A percentile compares a stretch with the other conserved stretches of the same genome.
Evolutionary conservation across 53 echinoderm and acorn worm genomes (phyloP).

Genomic region (Holothuria scabra): DNA sequence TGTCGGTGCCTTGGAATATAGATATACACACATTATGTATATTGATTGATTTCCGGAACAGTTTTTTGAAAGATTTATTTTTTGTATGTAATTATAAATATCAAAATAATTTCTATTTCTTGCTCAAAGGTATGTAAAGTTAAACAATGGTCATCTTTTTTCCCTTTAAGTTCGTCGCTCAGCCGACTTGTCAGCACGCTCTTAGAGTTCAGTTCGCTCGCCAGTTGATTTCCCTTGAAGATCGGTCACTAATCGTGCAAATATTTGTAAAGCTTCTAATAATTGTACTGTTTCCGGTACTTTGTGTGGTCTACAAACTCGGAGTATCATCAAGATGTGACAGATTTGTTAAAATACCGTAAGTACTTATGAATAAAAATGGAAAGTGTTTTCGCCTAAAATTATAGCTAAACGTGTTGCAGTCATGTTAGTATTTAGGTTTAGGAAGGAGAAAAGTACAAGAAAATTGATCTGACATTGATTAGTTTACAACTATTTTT

Average conservation of each 20-base stretch:
- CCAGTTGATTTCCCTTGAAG: slow-evolving; percentile 69
- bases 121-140: too few species aligned
- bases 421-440: too few species aligned
- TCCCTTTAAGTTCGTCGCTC: slow-evolving; percentile 74
- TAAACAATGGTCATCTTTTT: neutral
- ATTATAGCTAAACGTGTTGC: neutral
- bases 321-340: slow-evolving; percentile 42
- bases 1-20: too few species aligned
- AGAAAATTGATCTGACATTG: too few species aligned
- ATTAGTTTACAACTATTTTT: too few species aligned
- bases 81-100: too few species aligned
- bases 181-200: slow-evolving; percentile 86
- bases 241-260: slow-evolving; percentile 51
- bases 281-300: slow-evolving; percentile 67
- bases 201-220: slow-evolving; percentile 82
- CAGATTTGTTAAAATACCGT: slow-evolving; percentile 75
- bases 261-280: slow-evolving; percentile 54
- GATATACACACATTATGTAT: too few species aligned
- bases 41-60: too few species aligned
- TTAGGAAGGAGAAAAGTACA: too few species aligned
- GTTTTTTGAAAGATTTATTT: too few species aligned
- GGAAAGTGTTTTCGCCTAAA: neutral
- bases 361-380: slow-evolving; percentile 6
- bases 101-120: too few species aligned
- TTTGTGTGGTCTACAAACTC: slow-evolving; percentile 70